Evolutionary conservation across 2,888 invertebrate genomes (phyloP), one percentile per base, ranked within the genome.

Genomic region (Lottia gigantea): DNA sequence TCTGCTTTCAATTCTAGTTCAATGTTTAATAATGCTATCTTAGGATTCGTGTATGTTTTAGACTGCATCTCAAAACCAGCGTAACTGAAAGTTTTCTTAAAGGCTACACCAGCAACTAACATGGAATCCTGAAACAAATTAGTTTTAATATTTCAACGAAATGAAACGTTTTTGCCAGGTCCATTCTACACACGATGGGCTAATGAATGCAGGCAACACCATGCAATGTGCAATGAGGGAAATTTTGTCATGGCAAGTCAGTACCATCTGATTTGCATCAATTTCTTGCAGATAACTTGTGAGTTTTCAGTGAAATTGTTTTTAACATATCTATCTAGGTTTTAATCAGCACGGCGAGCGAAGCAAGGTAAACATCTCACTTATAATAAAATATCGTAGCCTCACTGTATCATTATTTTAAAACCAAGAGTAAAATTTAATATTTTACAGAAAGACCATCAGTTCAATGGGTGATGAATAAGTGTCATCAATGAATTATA

Each of bases 21-120:
- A 78, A 99, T 96, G 87, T 99, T 99, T 11, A 99, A 91, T 46
- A 99, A 89, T 0, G 98, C 98, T 76, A 99, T 98, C 90, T 95
- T 95, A 81, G 97, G 97, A 76, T 94, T 91, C 16, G 91, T 88
- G 86, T 98, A 99, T 26, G 91, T 92, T 90, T 99, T 99, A 1
- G 96, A 97, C 86, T 99, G 99, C 99, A 99, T 99, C 91, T 99
- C 98, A 88, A 99, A 99, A 14, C 99, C 99, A 77, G 99, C 99
- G 87, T 99, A 99, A 0, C 98, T 97, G 91, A 99, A 99, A 0
- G 99, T 98, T 90, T 99, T 99, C 90, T 99, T 98, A 89, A 99
- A 99, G 0, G 98, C 97, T 0, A 99, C 98, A 16, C 99, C 97
- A 7, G 93, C 92, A 0, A 99, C 93, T 6, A 99, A 90, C 83